Conservation (phyloP, 2,888 invertebrate genomes). For the Xylophagus ater region DNA sequence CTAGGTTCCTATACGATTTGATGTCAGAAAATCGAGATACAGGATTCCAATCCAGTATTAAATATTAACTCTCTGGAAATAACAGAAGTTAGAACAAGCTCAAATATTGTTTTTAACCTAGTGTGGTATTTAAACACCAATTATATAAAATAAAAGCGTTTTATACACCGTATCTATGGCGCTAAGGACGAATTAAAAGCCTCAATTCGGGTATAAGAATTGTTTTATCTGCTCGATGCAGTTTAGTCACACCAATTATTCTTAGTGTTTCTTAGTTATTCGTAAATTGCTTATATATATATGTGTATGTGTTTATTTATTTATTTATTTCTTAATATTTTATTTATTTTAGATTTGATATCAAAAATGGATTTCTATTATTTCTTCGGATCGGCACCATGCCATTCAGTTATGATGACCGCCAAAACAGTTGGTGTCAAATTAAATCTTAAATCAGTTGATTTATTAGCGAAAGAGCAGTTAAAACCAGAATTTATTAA, state of each 20-base stretch:
- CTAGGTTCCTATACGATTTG: too few relatives aligned
- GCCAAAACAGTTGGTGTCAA: conserved; percentile 56
- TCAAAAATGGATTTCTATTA: conserved; percentile 51
- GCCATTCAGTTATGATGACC: conserved; percentile 51
- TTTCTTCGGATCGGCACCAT: conserved; percentile 52
- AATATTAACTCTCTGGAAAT: too few relatives aligned
- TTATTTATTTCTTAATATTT: neutral
- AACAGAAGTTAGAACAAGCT: too few relatives aligned
- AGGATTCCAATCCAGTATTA: too few relatives aligned
- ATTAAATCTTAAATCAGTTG: conserved; percentile 49
- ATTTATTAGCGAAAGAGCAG: conserved; percentile 53
- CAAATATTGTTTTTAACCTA: too few relatives aligned
- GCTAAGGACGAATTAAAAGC: neutral
- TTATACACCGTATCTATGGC: too few relatives aligned
- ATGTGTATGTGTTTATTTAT: neutral
- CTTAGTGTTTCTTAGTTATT: neutral
- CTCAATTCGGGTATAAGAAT: neutral
- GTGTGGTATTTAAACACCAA: too few relatives aligned
- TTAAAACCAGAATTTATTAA: conserved; percentile 58
- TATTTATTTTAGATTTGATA: neutral
- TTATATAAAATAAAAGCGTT: too few relatives aligned
- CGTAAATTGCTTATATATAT: neutral
- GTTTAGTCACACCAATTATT: neutral
- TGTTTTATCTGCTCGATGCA: neutral
- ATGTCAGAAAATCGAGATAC: too few relatives aligned